Percentiles rank a stretch among this genome's conserved stretches.
These are phyloP conservation scores for Orestias chungarensis DNA, from an alignment of 2,797 vertebrate species.

Conservation along the genomic window DNA sequence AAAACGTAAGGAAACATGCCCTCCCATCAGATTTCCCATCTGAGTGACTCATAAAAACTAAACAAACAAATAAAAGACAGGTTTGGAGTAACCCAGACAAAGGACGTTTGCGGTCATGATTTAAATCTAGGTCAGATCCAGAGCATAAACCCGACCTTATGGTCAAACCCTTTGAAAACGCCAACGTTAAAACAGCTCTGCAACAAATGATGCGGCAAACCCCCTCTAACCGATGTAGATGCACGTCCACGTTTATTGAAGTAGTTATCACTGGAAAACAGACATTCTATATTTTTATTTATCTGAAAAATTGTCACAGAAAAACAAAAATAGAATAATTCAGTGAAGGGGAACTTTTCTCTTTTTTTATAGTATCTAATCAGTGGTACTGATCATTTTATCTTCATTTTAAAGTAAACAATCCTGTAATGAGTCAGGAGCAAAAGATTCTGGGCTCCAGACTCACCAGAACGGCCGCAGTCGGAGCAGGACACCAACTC, in stretches of 20 bases:
- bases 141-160: not conserved
- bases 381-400: not conserved
- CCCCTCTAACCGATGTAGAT: not conserved
- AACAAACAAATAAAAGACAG: too few relatives aligned
- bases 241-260: not conserved
- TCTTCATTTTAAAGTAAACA: not conserved
- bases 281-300: not conserved
- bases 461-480: slow-evolving; percentile 98
- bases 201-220: not conserved
- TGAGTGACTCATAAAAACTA: too few relatives aligned
- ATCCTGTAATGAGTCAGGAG: not conserved
- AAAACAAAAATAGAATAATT: not conserved
- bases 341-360: not conserved
- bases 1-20: too few relatives aligned
- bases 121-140: not conserved
- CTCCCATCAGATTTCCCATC: too few relatives aligned
- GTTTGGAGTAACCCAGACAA: too few relatives aligned
- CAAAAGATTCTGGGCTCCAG: not conserved
- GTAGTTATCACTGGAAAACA: not conserved
- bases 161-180: too few relatives aligned
- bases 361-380: not conserved
- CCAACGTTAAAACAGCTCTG: too few relatives aligned
- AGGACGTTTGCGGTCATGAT: too few relatives aligned
- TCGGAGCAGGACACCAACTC: slow-evolving; percentile 97
- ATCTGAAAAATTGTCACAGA: not conserved